Evolutionary conservation across 2,797 vertebrate genomes (phyloP).

Genomic region (Loris lydekkerianus): DNA sequence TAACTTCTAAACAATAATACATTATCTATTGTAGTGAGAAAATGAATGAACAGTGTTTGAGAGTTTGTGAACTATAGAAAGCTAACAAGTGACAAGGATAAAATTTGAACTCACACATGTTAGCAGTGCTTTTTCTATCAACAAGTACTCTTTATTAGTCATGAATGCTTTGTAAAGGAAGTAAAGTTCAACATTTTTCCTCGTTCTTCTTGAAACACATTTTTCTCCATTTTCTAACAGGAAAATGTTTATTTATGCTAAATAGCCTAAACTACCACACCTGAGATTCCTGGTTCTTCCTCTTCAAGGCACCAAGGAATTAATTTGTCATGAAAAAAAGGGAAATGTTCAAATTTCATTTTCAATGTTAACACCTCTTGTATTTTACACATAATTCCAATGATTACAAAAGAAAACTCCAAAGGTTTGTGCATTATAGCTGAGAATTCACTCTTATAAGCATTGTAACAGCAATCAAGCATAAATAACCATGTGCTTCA

Average conservation of each 20-base stretch:
- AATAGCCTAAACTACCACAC: not conserved
- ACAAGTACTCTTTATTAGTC: not conserved
- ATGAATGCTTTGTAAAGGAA: not conserved
- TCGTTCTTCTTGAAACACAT: not conserved
- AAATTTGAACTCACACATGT: not conserved
- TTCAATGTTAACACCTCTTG: not conserved
- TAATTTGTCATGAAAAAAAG: not conserved
- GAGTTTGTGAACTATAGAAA: not conserved
- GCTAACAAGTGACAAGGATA: not conserved
- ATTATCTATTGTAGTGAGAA: not conserved
- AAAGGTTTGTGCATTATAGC: not conserved
- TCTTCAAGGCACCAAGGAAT: not conserved
- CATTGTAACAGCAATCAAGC: constrained; percentile 11
- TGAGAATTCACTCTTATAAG: constrained; percentile 12
- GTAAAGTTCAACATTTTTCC: not conserved
- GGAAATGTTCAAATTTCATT: not conserved
- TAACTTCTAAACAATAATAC: not conserved
- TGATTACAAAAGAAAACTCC: not conserved
- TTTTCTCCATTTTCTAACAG: constrained; percentile 13
- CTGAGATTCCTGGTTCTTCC: not conserved
- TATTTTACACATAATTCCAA: not conserved
- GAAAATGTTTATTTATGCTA: not conserved
- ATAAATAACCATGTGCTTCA: not conserved
- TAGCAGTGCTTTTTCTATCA: not conserved
- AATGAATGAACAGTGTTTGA: not conserved